Conservation (phyloP, 2,888 invertebrate genomes). For the Apotomis turbidana region DNA sequence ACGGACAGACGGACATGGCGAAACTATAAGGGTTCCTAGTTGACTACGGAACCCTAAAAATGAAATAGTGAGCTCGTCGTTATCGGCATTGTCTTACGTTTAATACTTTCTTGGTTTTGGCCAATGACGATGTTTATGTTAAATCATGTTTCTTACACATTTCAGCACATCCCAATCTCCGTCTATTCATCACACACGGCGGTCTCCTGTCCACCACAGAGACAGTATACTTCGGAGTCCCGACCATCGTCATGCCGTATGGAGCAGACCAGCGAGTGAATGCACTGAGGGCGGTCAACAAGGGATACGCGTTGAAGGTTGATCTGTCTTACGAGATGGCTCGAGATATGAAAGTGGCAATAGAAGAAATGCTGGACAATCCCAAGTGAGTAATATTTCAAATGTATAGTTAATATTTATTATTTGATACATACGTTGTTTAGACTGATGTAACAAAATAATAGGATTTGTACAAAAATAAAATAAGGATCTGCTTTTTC, state of each 20-base stretch:
- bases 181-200: slow-evolving; percentile 43
- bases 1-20: too few species aligned
- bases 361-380: slow-evolving; percentile 34
- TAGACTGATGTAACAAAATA: too few species aligned
- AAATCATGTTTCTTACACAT: not conserved
- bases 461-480: too few species aligned
- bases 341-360: slow-evolving; percentile 29
- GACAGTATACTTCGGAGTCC: slow-evolving; percentile 42
- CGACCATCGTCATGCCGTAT: slow-evolving; percentile 42
- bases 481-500: too few species aligned
- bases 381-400: slow-evolving; percentile 19
- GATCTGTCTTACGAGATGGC: slow-evolving; percentile 37
- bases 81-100: too few species aligned
- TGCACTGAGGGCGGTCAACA: slow-evolving; percentile 37
- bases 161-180: slow-evolving; percentile 43
- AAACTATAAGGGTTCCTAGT: too few species aligned
- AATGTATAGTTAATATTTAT: too few species aligned
- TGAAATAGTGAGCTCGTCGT: too few species aligned
- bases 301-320: slow-evolving; percentile 41
- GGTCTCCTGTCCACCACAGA: slow-evolving; percentile 44
- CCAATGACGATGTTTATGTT: too few species aligned
- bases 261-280: slow-evolving; percentile 43
- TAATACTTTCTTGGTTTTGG: too few species aligned
- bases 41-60: too few species aligned
- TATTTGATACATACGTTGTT: too few species aligned